Base-by-base conservation (phyloP, 2,888 invertebrate species). In the Xestia ashworthii region DNA sequence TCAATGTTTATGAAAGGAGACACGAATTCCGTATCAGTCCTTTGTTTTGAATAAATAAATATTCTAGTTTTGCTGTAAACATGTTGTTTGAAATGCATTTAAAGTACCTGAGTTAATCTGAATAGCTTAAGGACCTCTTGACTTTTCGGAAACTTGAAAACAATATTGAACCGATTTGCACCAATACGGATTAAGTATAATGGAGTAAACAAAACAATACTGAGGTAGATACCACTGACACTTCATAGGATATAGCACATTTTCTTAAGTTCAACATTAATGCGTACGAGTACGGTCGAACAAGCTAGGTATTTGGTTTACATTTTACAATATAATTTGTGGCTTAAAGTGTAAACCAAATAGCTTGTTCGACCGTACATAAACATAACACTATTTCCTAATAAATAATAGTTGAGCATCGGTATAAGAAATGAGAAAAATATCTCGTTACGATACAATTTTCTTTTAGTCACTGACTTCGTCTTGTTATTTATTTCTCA, bases 1-100 rank as follows among this genome's bases (percentile, higher is more conserved):
- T 71, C 76, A 76, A 72, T 82, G 80, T 87, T 88, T 88, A 83
- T 87, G 79, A 74, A 12, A 82, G 48, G 2, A 80, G 74, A 71
- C 86, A 86, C 87, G 86, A 78, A 72, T 70, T 53, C 44, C 22
- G 14, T 80, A 87, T 82, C 79, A 69, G 70, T 70, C 16, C 58
- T 73, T 85, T 81, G 78, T 87, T 77, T 71, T 62, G 41, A 83
- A 74, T 76, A 76, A 72, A 78, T 58, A 68, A 78, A 80, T 78
- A 83, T 69, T 80, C 38, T 76, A 74, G 48, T 60, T 25, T 71
- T 65, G 0, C 55, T 72, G 62, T 69, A 53, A 71, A 85, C 68
- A 74, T 74, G 64, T 82, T 79, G 38, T 73, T 82, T 38, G 22
- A 62, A 68, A 66, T 65, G 0, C 19, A 32, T 69, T 46, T 22